Conservation (phyloP, 2,797 vertebrate species). For the Sparus aurata region DNA sequence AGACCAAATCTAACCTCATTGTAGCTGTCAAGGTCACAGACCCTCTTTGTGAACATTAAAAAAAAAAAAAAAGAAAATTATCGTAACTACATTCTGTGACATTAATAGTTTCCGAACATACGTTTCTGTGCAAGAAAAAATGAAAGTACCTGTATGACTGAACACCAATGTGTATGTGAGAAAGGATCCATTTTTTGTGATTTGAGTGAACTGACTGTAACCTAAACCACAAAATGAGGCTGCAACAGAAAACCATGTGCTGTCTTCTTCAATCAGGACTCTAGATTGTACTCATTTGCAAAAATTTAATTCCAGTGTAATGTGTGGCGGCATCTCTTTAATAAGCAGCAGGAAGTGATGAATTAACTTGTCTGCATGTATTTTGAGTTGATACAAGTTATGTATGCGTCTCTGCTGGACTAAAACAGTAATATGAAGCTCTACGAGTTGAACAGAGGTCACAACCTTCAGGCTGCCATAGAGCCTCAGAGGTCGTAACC, state of each 20-base stretch:
- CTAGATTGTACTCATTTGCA: not conserved
- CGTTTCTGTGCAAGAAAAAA: not conserved
- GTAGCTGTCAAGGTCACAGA: no score
- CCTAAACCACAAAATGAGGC: constrained; percentile 12
- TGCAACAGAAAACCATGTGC: not conserved
- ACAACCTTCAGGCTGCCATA: not conserved
- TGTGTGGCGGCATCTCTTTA: not conserved
- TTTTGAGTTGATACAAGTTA: not conserved
- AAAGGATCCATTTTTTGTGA: not conserved
- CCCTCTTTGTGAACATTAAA: not conserved
- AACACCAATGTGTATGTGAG: not conserved
- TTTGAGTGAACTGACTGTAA: not conserved
- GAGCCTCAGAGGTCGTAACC: constrained; percentile 40
- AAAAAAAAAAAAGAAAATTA: no score
- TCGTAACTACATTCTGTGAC: not conserved
- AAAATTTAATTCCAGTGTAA: not conserved
- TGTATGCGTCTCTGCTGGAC: not conserved
- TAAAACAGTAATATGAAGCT: constrained; percentile 2
- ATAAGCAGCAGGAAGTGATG: not conserved
- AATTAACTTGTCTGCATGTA: not conserved
- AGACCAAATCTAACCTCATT: no score
- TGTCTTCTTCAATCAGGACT: not conserved
- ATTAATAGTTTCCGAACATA: not conserved
- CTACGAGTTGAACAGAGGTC: constrained; percentile 12
- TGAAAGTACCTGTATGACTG: not conserved